Percentiles rank a stretch among this genome's conserved stretches.
Evolutionary conservation across 2,888 invertebrate genomes (phyloP).

Genomic region (Arge pagana): DNA sequence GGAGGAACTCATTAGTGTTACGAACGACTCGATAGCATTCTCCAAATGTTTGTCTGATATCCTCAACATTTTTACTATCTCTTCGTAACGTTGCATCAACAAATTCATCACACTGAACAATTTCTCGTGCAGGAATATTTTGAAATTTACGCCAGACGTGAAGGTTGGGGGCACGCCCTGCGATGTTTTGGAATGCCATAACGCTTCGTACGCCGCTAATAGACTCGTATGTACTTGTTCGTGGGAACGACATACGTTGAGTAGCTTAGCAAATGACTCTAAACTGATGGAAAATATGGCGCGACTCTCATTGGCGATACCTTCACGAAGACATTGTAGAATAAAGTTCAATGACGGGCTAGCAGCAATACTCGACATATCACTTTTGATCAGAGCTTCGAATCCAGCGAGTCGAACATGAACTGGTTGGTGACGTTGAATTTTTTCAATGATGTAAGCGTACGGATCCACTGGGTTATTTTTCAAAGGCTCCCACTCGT

Average conservation of each 20-base stretch:
- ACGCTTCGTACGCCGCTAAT: conserved; percentile 43
- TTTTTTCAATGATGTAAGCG: conserved; percentile 43
- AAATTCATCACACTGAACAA: conserved; percentile 46
- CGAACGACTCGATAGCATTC: conserved; percentile 50
- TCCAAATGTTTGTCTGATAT: conserved; percentile 44
- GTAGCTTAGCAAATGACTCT: conserved; percentile 29
- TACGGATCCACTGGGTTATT: conserved; percentile 33
- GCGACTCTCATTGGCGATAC: conserved; percentile 47
- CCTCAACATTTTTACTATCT: conserved; percentile 44
- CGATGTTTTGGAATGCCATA: conserved; percentile 42
- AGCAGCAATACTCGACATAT: conserved; percentile 38
- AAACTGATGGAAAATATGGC: conserved; percentile 53
- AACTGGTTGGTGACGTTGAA: conserved; percentile 45
- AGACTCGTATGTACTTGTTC: conserved; percentile 44
- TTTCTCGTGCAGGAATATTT: conserved; percentile 51
- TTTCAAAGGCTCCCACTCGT: conserved; percentile 42
- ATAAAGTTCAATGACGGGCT: conserved; percentile 43
- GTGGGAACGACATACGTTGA: conserved; percentile 32
- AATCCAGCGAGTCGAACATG: conserved; percentile 55
- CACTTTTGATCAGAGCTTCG: conserved; percentile 46
- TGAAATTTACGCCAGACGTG: conserved; percentile 50
- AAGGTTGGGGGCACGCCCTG: conserved; percentile 46
- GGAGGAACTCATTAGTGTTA: conserved; percentile 43
- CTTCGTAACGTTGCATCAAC: conserved; percentile 47
- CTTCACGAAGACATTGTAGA: conserved; percentile 43